These are phyloP conservation scores for Emydoidea blandingii DNA, from an alignment of 2,797 vertebrate genomes.

Conservation along the genomic window DNA sequence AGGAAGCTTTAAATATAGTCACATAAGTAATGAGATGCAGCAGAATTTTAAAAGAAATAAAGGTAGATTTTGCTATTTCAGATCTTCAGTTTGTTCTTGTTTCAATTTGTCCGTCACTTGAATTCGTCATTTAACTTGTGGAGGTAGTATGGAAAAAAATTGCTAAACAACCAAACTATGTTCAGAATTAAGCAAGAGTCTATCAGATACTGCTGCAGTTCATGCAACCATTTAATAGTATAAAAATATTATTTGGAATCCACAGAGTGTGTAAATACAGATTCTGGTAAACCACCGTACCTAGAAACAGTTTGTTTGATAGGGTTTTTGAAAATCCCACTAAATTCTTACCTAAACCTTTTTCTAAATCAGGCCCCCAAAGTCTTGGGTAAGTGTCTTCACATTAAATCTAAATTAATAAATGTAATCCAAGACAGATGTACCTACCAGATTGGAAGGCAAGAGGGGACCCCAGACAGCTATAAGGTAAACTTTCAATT, in stretches of 20 bases:
- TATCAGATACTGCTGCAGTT: neutral
- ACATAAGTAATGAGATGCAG: neutral
- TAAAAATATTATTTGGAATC: neutral
- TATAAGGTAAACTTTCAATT: neutral
- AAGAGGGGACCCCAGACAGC: neutral
- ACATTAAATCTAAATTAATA: neutral
- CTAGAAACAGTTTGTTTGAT: neutral
- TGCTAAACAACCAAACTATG: fast-evolving
- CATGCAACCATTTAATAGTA: neutral
- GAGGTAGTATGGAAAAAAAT: neutral
- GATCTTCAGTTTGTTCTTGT: neutral
- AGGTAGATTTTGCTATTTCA: neutral
- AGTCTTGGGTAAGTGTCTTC: neutral
- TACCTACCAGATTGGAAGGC: neutral
- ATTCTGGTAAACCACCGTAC: neutral
- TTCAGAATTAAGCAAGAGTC: neutral
- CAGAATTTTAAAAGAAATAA: neutral
- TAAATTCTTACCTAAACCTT: neutral
- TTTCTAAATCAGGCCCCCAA: neutral
- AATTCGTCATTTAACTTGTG: neutral
- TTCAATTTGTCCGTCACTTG: neutral
- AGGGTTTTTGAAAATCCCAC: neutral
- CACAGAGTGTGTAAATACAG: neutral
- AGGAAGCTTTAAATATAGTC: neutral
- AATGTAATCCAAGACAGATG: neutral